phyloP scores from a whole-genome alignment of 2,797 vertebrate genomes.

The Gadopsis marmoratus region DNA sequence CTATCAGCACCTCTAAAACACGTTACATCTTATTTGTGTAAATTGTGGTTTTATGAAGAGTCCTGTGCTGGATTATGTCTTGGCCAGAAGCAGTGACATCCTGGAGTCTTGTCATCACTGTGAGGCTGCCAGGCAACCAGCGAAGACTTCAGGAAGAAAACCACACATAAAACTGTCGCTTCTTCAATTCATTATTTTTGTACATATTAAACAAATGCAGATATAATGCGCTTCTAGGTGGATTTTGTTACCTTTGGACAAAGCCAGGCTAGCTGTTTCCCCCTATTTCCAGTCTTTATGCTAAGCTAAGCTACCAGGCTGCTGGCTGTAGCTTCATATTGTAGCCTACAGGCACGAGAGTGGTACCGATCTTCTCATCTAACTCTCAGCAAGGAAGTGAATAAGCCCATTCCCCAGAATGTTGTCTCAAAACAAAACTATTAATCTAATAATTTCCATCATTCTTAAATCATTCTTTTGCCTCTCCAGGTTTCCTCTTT shows the following conservation, averaged over 20 bases:
- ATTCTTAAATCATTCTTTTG: background rate
- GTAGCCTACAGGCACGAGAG: background rate
- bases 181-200: too few relatives aligned
- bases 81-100: background rate
- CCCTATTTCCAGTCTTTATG: background rate
- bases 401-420: background rate
- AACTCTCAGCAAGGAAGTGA: background rate
- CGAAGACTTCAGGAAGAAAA: background rate
- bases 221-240: too few relatives aligned
- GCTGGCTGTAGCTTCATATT: background rate
- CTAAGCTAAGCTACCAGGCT: background rate
- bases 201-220: background rate
- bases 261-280: background rate
- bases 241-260: background rate
- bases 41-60: background rate
- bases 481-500: constrained; percentile 92
- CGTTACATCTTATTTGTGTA: background rate
- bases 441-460: background rate
- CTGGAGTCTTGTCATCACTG: background rate
- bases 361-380: background rate
- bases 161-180: background rate
- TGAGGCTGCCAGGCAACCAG: background rate
- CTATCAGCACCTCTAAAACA: background rate
- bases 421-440: background rate
- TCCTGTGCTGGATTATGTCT: background rate